Evolutionary conservation across 2,113 vertebrate species (phyloP).

Genomic region (Camelus dromedarius): DNA sequence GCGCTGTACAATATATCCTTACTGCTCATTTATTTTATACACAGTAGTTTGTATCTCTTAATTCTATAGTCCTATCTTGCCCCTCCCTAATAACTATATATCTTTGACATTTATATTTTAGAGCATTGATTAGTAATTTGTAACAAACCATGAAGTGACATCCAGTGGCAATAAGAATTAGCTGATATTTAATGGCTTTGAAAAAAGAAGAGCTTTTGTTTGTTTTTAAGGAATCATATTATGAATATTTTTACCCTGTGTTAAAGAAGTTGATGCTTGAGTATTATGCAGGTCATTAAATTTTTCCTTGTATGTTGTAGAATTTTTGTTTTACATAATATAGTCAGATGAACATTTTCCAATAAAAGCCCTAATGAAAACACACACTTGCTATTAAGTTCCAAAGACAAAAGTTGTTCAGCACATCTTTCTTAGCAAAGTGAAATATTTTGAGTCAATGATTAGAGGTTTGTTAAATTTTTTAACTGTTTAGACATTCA

Average conservation of each 20-base stretch:
- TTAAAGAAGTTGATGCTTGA: not conserved
- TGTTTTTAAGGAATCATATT: slow-evolving; percentile 11
- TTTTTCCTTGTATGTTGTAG: not conserved
- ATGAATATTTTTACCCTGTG: slow-evolving; percentile 23
- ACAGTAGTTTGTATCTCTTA: not conserved
- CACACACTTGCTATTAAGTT: not conserved
- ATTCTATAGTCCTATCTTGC: not conserved
- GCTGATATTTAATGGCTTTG: not conserved
- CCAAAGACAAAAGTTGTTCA: not conserved
- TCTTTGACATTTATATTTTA: slow-evolving; percentile 25
- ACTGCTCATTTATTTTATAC: not conserved
- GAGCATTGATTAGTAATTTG: slow-evolving; percentile 26
- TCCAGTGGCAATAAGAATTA: not conserved
- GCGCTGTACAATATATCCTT: not conserved
- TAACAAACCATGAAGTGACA: not conserved
- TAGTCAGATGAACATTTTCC: not conserved
- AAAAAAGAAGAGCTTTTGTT: not conserved
- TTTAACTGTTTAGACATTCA: not conserved
- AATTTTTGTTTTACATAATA: slow-evolving; percentile 15
- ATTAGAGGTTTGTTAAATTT: not conserved
- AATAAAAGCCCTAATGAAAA: slow-evolving; percentile 54
- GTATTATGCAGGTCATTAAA: not conserved
- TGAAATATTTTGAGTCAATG: not conserved
- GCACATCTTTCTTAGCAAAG: not conserved
- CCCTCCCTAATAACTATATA: not conserved